Evolutionary conservation across 2,797 vertebrate genomes (phyloP).

Genomic region (Pangasius macronema): DNA sequence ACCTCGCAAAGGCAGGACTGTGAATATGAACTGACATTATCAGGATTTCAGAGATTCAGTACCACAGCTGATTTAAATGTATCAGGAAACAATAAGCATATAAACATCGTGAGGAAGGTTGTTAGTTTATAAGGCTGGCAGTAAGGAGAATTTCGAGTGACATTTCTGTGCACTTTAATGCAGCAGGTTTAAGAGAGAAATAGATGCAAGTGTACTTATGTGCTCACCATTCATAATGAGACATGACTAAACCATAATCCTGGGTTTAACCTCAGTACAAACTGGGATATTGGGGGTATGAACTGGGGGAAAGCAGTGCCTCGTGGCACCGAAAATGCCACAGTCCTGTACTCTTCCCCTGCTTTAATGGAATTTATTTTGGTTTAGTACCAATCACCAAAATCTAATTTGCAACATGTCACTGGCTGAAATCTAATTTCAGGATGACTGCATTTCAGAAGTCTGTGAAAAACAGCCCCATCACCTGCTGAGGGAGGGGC

Average conservation of each 20-base stretch:
- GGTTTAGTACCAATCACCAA: slow-evolving; percentile 76
- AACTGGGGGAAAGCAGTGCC: slow-evolving; percentile 2
- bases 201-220: slow-evolving; percentile 51
- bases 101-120: neutral
- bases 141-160: neutral
- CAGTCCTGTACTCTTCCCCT: slow-evolving; percentile 40
- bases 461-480: slow-evolving; percentile 50
- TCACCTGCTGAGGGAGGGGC: slow-evolving; percentile 23
- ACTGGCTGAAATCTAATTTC: slow-evolving; percentile 76
- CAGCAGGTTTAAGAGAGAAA: slow-evolving; percentile 41
- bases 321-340: slow-evolving; percentile 35
- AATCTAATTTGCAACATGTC: slow-evolving; percentile 77
- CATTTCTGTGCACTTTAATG: slow-evolving; percentile 7
- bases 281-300: slow-evolving; percentile 28
- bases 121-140: slow-evolving; percentile 16
- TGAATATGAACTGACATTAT: neutral
- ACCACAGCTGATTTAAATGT: neutral
- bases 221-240: slow-evolving; percentile 30
- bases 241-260: slow-evolving; percentile 49
- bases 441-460: slow-evolving; percentile 68
- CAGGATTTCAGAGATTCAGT: neutral
- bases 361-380: slow-evolving; percentile 79
- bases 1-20: neutral
- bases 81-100: neutral
- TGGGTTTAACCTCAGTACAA: slow-evolving; percentile 45